A percentile compares a stretch with the other conserved stretches of the same genome.
phyloP scores from a whole-genome alignment of 2,113 vertebrate genomes.

The Phaethornis superciliosus region DNA sequence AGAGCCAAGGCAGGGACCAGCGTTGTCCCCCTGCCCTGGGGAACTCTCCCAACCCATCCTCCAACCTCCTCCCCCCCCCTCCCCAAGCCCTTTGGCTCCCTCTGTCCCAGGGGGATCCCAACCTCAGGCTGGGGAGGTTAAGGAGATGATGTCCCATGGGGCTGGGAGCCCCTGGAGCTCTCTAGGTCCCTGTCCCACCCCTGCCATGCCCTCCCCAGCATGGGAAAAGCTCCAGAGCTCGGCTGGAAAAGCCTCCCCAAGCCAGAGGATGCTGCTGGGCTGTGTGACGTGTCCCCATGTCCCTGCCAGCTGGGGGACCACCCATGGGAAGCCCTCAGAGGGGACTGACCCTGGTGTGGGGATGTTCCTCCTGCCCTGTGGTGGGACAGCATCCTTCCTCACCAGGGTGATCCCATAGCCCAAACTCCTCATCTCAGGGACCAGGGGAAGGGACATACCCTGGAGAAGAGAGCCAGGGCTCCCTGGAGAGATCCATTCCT shows the following conservation, averaged over 20 bases:
- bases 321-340: rapidly evolving
- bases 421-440: background rate
- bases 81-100: background rate
- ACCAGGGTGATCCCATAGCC: background rate
- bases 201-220: too few species aligned
- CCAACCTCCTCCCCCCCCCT: background rate
- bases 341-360: background rate
- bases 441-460: too few species aligned
- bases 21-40: background rate
- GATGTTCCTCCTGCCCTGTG: rapidly evolving
- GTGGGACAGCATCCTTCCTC: background rate
- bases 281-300: rapidly evolving
- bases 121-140: rapidly evolving
- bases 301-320: rapidly evolving
- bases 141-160: background rate
- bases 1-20: background rate
- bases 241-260: background rate
- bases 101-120: background rate
- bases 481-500: background rate
- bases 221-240: background rate
- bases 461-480: background rate
- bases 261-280: background rate
- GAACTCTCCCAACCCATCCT: background rate
- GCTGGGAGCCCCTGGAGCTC: too few species aligned
- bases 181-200: background rate